These are phyloP conservation scores for Grallaria varia DNA, from an alignment of 2,113 vertebrate genomes.

Conservation along the genomic window DNA sequence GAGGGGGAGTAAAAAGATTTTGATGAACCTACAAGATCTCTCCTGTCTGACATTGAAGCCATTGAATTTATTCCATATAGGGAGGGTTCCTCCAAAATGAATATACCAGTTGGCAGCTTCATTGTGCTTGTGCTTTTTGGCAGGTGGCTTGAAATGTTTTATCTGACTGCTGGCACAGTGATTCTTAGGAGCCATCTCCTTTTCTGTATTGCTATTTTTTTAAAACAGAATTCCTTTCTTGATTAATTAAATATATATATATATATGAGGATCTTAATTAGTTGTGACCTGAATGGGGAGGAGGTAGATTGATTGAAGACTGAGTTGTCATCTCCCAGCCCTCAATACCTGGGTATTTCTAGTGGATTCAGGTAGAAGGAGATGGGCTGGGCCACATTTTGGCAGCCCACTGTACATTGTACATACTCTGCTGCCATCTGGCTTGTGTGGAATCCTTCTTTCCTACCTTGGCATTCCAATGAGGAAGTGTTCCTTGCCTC, in stretches of 20 bases:
- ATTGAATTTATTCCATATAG: not conserved
- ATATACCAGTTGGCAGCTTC: not conserved
- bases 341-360: not conserved
- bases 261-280: not conserved
- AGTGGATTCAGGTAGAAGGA: not conserved
- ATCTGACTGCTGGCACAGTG: not conserved
- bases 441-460: not conserved
- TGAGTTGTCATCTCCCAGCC: not conserved
- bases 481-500: not conserved
- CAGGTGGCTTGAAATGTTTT: not conserved
- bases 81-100: not conserved
- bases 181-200: not conserved
- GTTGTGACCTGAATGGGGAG: not conserved
- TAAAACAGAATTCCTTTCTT: not conserved
- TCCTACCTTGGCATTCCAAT: not conserved
- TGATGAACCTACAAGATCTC: not conserved
- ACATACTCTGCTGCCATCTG: constrained; percentile 48
- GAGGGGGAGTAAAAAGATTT: not conserved
- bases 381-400: not conserved
- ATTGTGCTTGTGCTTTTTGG: fast-evolving
- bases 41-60: not conserved
- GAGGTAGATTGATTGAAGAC: not conserved
- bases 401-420: not conserved
- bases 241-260: not conserved
- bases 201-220: not conserved